These are phyloP conservation scores for Pseudorhombus dupliciocellatus DNA, from an alignment of 2,113 vertebrate genomes.

Conservation along the genomic window DNA sequence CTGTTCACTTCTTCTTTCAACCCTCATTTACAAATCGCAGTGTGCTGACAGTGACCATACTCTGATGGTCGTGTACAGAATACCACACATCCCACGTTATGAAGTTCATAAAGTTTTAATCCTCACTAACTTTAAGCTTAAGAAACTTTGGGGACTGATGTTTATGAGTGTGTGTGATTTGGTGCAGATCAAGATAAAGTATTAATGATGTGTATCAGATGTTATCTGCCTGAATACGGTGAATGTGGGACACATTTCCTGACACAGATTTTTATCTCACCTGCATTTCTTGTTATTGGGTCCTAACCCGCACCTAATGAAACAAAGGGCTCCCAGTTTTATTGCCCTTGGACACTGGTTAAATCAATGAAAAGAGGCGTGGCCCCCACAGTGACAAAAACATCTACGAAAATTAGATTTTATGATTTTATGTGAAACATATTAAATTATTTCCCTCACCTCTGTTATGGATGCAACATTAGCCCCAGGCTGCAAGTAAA, in stretches of 20 bases:
- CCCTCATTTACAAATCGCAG: neutral
- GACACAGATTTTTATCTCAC: too few relatives aligned
- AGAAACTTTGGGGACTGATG: too few relatives aligned
- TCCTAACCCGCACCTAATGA: neutral
- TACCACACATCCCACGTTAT: neutral
- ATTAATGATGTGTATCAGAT: too few relatives aligned
- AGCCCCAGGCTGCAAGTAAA: slow-evolving; percentile 19
- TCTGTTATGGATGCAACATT: slow-evolving; percentile 4
- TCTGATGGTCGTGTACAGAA: too few relatives aligned
- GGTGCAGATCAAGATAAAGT: too few relatives aligned
- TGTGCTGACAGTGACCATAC: too few relatives aligned
- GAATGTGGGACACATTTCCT: too few relatives aligned
- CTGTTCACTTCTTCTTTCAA: neutral
- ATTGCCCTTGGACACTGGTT: neutral
- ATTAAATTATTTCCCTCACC: slow-evolving; percentile 24
- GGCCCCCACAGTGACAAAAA: neutral
- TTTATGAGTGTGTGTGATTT: too few relatives aligned
- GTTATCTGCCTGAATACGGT: too few relatives aligned
- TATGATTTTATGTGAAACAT: slow-evolving; percentile 19
- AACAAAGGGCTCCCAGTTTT: neutral
- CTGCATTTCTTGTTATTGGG: too few relatives aligned
- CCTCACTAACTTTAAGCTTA: neutral
- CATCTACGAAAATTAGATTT: slow-evolving; percentile 22
- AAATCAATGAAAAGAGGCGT: neutral
- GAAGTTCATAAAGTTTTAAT: neutral